A percentile compares a stretch with the other conserved stretches of the same genome.
Conservation (phyloP, 2,888 invertebrate genomes). For the Acanthoscelides obtectus region DNA sequence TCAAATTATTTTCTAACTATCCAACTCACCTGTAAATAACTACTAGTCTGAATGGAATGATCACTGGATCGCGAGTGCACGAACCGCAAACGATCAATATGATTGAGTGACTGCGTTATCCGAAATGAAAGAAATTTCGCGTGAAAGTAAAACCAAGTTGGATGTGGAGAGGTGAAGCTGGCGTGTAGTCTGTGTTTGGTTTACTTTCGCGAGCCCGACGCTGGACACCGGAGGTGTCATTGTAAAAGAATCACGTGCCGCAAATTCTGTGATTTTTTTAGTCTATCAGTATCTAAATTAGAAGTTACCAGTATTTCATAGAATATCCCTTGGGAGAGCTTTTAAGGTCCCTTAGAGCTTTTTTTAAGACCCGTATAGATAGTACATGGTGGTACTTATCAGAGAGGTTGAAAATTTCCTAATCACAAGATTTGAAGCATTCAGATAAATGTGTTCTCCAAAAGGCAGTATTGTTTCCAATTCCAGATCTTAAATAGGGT, state of each 20-base stretch:
- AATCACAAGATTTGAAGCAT: too few relatives aligned
- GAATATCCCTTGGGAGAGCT: too few relatives aligned
- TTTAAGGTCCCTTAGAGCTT: too few relatives aligned
- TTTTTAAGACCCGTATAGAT: too few relatives aligned
- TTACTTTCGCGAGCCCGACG: constrained; percentile 18
- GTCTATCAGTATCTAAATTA: too few relatives aligned
- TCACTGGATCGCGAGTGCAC: not conserved
- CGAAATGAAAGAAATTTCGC: constrained; percentile 19
- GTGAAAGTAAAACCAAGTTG: constrained; percentile 24
- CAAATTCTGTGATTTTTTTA: not conserved
- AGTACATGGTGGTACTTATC: too few relatives aligned
- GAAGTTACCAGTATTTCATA: too few relatives aligned
- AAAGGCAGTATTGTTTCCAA: too few relatives aligned
- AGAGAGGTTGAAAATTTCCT: too few relatives aligned
- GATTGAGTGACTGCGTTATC: constrained; percentile 12
- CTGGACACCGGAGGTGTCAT: not conserved
- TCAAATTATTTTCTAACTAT: too few relatives aligned
- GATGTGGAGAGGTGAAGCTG: constrained; percentile 8
- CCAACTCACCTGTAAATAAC: not conserved
- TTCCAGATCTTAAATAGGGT: too few relatives aligned
- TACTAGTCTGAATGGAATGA: not conserved
- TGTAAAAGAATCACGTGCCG: not conserved
- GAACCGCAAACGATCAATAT: not conserved
- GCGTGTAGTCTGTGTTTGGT: not conserved
- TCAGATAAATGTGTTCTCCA: too few relatives aligned